A percentile compares a stretch with the other conserved stretches of the same genome.
Conservation (phyloP, 1,140 invertebrate species). For the Drosophila nigromelanica region DNA sequence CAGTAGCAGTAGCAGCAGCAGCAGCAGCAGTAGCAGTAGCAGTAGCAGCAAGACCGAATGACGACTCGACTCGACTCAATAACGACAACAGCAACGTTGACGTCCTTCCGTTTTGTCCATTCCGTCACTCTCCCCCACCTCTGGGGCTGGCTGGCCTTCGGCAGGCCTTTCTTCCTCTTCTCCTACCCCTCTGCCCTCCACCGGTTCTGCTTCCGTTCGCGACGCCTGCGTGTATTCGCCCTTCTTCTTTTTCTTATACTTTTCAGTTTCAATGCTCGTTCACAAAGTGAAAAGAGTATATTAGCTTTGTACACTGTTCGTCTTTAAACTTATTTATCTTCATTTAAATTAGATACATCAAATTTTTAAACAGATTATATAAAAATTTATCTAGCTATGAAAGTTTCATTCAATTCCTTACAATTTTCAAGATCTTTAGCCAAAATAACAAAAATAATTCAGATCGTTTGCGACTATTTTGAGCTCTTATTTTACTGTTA, state of each 20-base stretch:
- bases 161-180: neutral
- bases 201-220: conserved; percentile 22
- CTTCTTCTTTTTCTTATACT: neutral
- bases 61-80: conserved; percentile 17
- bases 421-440: no score
- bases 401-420: no score
- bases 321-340: no score
- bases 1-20: neutral
- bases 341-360: no score
- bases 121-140: conserved; percentile 1
- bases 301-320: no score
- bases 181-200: neutral
- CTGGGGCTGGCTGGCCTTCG: neutral
- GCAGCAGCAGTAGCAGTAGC: conserved; percentile 19
- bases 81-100: conserved; percentile 12
- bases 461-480: no score
- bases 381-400: no score
- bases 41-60: conserved; percentile 44
- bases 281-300: no score
- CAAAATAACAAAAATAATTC: no score
- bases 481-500: no score
- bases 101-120: conserved; percentile 42
- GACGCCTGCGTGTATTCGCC: conserved; percentile 50
- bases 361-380: no score
- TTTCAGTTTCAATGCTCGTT: neutral